Evolutionary conservation across 2,113 vertebrate genomes (phyloP).

Genomic region (Oxyruncus cristatus): DNA sequence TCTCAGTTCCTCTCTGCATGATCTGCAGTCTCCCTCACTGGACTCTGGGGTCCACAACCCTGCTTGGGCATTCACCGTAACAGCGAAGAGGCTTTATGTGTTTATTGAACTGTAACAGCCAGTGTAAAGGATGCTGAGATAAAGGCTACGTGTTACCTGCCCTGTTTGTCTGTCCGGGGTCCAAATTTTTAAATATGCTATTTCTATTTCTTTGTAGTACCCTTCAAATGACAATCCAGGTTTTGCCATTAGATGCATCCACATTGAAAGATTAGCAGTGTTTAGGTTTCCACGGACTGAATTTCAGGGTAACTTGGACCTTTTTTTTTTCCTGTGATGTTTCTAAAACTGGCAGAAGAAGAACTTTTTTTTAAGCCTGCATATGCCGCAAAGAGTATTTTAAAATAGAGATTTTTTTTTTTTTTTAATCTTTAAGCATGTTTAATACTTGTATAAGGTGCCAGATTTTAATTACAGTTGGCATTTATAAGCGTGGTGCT

Average conservation of each 20-base stretch:
- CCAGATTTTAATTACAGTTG: conserved; percentile 86
- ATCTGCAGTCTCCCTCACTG: not conserved
- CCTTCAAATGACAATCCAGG: not conserved
- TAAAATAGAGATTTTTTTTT: conserved; percentile 61
- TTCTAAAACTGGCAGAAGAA: conserved; percentile 70
- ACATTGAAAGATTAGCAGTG: not conserved
- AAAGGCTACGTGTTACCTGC: not conserved
- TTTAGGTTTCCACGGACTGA: not conserved
- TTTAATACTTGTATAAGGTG: conserved; percentile 75
- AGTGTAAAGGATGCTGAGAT: not conserved
- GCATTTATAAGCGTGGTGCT: conserved; percentile 81
- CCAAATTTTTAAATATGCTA: not conserved
- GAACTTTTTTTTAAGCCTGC: conserved; percentile 46
- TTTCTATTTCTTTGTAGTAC: not conserved
- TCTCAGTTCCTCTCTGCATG: not conserved
- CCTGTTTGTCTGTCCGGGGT: not conserved
- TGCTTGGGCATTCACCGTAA: not conserved
- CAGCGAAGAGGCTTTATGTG: not conserved
- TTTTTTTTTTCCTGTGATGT: conserved; percentile 55
- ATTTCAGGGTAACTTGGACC: conserved; percentile 58
- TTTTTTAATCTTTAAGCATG: conserved; percentile 48
- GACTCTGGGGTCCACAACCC: not conserved
- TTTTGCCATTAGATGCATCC: not conserved
- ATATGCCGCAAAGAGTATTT: conserved; percentile 69
- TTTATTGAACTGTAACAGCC: not conserved